Percentiles rank a stretch among this genome's conserved stretches.
Conservation (phyloP, 2,888 invertebrate species). For the Erynnis tages region DNA sequence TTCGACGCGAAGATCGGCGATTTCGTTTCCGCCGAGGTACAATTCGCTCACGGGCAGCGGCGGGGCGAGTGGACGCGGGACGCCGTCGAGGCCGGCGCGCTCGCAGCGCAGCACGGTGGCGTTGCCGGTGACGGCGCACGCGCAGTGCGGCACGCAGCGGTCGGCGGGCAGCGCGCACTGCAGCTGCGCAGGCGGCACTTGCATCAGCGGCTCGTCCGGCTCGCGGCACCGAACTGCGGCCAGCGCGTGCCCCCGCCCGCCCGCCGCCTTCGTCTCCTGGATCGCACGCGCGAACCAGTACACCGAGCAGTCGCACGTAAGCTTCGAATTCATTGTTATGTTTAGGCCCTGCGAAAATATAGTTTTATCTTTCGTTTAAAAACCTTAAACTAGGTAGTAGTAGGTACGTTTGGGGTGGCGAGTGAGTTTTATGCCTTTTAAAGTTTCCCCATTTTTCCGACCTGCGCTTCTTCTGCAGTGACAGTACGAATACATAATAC, state of each 20-base stretch:
- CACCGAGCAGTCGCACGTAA: slow-evolving; percentile 40
- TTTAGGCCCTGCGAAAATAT: slow-evolving; percentile 2
- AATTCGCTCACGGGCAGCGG: slow-evolving; percentile 31
- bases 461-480: too few species aligned
- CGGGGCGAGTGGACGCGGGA: slow-evolving; percentile 25
- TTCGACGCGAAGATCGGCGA: slow-evolving; percentile 24
- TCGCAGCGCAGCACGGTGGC: slow-evolving; percentile 29
- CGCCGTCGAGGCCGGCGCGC: slow-evolving; percentile 27
- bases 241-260: slow-evolving; percentile 26
- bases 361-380: not conserved
- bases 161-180: slow-evolving; percentile 25
- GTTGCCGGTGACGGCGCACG: slow-evolving; percentile 21
- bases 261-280: too few species aligned
- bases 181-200: slow-evolving; percentile 16
- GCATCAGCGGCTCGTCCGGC: slow-evolving; percentile 13
- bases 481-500: too few species aligned
- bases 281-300: slow-evolving; percentile 40
- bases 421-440: too few species aligned
- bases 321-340: slow-evolving; percentile 25
- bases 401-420: too few species aligned
- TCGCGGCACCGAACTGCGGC: slow-evolving; percentile 23
- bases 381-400: too few species aligned
- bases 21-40: slow-evolving; percentile 30
- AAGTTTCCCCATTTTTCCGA: too few species aligned
- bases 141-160: slow-evolving; percentile 29